Evolutionary conservation across 2,113 vertebrate species (phyloP), one percentile per base, ranked within the genome.

Genomic region (Sinocyclocheilus anshuiensis): DNA sequence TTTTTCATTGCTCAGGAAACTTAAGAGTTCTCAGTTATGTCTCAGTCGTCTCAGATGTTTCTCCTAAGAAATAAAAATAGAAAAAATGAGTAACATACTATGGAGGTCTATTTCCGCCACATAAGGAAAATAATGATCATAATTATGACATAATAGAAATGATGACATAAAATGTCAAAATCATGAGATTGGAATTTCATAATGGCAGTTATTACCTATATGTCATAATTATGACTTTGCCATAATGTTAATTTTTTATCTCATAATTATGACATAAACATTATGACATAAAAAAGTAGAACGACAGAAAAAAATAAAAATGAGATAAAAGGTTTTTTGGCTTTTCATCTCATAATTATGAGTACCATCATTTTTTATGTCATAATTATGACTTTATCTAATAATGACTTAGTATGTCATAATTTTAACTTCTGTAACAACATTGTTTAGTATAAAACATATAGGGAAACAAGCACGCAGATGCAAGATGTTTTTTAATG

Each of bases 401-500:
- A 71, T 69, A 33, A 26, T 33, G 50, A 53, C 15, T 55, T 18
- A 10, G 18, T 20, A 71, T 71, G 8, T 20, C 67, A 36, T 36
- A 20, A 71, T 71, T 55, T 55, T 55, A 5, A 18, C 50, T 45
- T 36, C 83, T 86, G 85, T 86, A 86, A 76, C n/a, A 50, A 45
- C 74, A 76, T 50, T 50, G 74, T 50, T 76, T 76, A 50, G 39
- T 26, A 50, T 76, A 42, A 48, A 50, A 76, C 74, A 50, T 26
- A 26, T 6, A 72, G 20, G 69, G 42, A 42, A 76, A 76, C 74
- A 26, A n/a, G n/a, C 5, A 76, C 13, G 24, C 16, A 29, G 88
- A 57, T 86, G 82, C 72, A 53, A 90, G 76, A 88, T 72, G 42
- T 45, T 11, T 45, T 50, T 50, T 20, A 22, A 18, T 71, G 8